A percentile compares a stretch with the other conserved stretches of the same genome.
phyloP scores from a whole-genome alignment of 2,797 vertebrate species.

The Myripristis jacobus region DNA sequence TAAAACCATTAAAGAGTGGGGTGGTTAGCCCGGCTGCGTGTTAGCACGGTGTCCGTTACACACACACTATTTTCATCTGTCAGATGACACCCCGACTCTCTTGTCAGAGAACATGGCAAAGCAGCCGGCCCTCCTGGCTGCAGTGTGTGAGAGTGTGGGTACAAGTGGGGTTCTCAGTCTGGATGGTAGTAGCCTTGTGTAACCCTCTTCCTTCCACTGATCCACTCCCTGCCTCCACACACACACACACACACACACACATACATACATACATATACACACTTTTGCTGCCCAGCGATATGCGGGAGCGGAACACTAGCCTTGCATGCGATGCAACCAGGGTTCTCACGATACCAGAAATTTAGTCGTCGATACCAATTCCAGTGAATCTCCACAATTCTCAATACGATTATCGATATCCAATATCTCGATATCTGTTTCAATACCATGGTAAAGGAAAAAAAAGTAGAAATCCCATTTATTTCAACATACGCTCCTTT shows the following conservation, averaged over 20 bases:
- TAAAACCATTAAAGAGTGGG: constrained; percentile 78
- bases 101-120: constrained; percentile 64
- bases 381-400: too few relatives aligned
- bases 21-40: constrained; percentile 65
- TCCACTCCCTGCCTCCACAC: neutral
- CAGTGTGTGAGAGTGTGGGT: too few relatives aligned
- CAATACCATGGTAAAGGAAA: too few relatives aligned
- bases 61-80: constrained; percentile 82
- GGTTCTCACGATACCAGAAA: too few relatives aligned
- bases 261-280: constrained; percentile 10
- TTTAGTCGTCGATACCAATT: too few relatives aligned
- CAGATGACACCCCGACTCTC: constrained; percentile 72
- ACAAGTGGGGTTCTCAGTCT: neutral
- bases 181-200: constrained; percentile 3
- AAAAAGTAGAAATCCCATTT: too few relatives aligned
- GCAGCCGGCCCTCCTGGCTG: constrained; percentile 18
- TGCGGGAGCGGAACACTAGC: too few relatives aligned
- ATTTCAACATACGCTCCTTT: too few relatives aligned
- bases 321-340: too few relatives aligned
- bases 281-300: neutral
- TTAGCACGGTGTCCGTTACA: constrained; percentile 77
- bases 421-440: too few relatives aligned
- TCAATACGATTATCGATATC: too few relatives aligned
- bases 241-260: constrained; percentile 10
- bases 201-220: constrained; percentile 2